Base-by-base conservation (phyloP, 2,113 vertebrate genomes). In the Aspidoscelis tigris region DNA sequence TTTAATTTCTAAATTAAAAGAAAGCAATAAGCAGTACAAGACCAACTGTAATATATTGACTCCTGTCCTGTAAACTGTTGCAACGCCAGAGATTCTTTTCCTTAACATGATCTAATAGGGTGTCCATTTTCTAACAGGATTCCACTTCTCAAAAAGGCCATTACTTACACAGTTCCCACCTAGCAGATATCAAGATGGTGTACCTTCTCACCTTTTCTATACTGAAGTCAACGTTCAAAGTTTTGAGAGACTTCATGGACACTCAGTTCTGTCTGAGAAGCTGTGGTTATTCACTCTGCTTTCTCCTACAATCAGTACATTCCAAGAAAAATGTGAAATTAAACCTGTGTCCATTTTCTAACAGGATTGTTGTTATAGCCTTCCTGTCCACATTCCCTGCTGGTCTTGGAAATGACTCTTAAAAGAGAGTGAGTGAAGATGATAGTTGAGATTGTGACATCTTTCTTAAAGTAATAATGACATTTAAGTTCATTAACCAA, bases 121-220 rank as follows among this genome's bases (percentile, higher is more conserved):
- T 81, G 64, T 21, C 24, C 61, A 68, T 11, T 33, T 33, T 33
- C 33, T 70, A 81, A 65, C 2, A 21, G 58, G 41, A 78, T 80
- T 72, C 41, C 0, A 72, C 73, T 87, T 18, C 11, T 14, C 33
- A 50, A 18, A 76, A 18, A 76, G 4, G 47, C 86, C 41, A 0
- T 0, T 20, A 24, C 76, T 16, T 85, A 18, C 43, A 72, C 7
- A 82, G 14, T 33, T 26, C 74, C 76, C 65, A 75, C 76, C 12
- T 78, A 86, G n/a, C 10, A 24, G 43, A 69, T 53, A 76, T n/a
- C 66, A 33, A 11, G 5, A 33, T 21, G 6, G 69, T 64, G 44
- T 47, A 73, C 39, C 72, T 80, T 68, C 88, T 81, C 90, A 90
- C 83, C 78, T 89, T 47, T 80, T 78, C 69, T 22, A 75, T 26